Conservation (phyloP, 2,797 vertebrate genomes). For the Hozukius guyotensis region DNA sequence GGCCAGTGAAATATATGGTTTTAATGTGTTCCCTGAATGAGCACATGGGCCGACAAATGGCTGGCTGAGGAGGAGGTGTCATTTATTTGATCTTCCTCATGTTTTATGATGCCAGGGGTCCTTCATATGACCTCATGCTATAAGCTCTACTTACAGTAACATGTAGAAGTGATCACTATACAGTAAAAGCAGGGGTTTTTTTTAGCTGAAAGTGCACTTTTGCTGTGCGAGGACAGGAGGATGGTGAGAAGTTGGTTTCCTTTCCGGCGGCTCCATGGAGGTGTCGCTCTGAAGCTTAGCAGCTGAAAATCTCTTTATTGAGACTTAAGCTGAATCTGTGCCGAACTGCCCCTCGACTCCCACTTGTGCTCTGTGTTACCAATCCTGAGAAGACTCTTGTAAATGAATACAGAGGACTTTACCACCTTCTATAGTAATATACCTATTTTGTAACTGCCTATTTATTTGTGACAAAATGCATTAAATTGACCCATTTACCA, state of each 20-base stretch:
- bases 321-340: slow-evolving; percentile 8
- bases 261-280: neutral
- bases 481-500: too few species aligned
- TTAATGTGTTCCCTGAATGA: slow-evolving; percentile 59
- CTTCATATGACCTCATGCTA: neutral
- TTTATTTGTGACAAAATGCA: too few species aligned
- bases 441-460: neutral
- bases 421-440: neutral
- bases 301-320: slow-evolving; percentile 42
- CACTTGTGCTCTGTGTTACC: neutral
- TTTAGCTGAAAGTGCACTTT: neutral
- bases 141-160: neutral
- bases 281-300: slow-evolving; percentile 23
- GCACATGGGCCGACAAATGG: slow-evolving; percentile 78
- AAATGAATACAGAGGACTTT: neutral
- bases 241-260: slow-evolving; percentile 4
- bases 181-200: neutral
- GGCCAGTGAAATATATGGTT: slow-evolving; percentile 72
- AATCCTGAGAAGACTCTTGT: neutral
- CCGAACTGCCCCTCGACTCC: slow-evolving; percentile 8
- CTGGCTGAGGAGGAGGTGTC: slow-evolving; percentile 34
- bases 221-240: neutral
- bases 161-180: neutral
- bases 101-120: slow-evolving; percentile 21
- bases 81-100: slow-evolving; percentile 54